These are phyloP conservation scores for Seriola rivoliana DNA, from an alignment of 2,113 vertebrate genomes.

Conservation along the genomic window DNA sequence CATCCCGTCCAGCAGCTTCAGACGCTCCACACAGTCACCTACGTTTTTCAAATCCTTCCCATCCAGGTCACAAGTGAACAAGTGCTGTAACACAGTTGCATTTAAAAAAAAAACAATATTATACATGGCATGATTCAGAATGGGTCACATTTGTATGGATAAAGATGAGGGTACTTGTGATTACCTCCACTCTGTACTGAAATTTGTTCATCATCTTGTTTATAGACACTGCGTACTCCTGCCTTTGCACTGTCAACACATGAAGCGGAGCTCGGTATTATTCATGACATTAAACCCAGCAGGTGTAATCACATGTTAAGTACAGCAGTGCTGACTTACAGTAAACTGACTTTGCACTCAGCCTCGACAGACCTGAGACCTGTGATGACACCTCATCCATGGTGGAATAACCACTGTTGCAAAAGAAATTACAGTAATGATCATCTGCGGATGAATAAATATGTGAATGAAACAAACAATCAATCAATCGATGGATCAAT, in stretches of 20 bases:
- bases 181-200: constrained; percentile 91
- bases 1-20: constrained; percentile 85
- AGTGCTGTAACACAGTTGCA: constrained; percentile 82
- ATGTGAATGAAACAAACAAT: neutral
- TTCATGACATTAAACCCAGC: neutral
- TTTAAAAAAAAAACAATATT: neutral
- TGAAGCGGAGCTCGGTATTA: neutral
- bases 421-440: neutral
- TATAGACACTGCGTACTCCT: constrained; percentile 84
- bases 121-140: neutral
- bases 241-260: constrained; percentile 87
- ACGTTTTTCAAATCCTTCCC: constrained; percentile 74
- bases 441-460: neutral
- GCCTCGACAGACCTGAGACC: constrained; percentile 73
- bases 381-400: constrained; percentile 71
- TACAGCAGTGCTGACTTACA: constrained; percentile 79
- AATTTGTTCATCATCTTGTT: constrained; percentile 78
- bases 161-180: accelerated
- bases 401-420: constrained; percentile 59
- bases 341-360: constrained; percentile 90
- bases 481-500: neutral
- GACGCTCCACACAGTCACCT: constrained; percentile 84
- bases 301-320: no score
- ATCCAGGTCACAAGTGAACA: constrained; percentile 88
- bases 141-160: neutral